Evolutionary conservation across 2,113 vertebrate species (phyloP).

Genomic region (Polypterus senegalus): DNA sequence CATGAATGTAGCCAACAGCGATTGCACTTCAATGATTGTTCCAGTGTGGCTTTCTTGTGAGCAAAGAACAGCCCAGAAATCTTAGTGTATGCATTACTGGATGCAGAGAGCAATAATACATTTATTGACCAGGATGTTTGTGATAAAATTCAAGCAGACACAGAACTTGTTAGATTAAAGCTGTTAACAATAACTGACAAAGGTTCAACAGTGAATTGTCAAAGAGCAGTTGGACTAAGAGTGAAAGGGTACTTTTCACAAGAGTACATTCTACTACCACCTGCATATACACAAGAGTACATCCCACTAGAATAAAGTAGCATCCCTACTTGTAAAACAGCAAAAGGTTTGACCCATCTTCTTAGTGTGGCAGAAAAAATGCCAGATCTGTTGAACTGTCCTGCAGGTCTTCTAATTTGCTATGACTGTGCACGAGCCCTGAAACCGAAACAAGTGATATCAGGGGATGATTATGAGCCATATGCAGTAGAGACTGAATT

Average conservation of each 20-base stretch:
- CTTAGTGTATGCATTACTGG: constrained; percentile 18
- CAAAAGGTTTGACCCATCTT: constrained; percentile 9
- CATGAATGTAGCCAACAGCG: no score
- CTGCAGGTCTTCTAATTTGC: constrained; percentile 11
- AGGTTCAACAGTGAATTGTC: constrained; percentile 13
- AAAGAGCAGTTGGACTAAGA: constrained; percentile 13
- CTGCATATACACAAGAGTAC: constrained; percentile 11
- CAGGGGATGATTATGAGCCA: constrained; percentile 10
- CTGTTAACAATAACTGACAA: constrained; percentile 21
- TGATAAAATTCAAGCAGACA: constrained; percentile 6
- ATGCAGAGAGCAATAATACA: constrained; percentile 19
- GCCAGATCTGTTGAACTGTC: constrained; percentile 11
- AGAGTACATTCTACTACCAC: not conserved
- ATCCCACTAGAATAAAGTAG: constrained; percentile 19
- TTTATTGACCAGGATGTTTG: constrained; percentile 20
- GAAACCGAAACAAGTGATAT: constrained; percentile 7
- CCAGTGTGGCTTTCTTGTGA: no score
- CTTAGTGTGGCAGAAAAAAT: constrained; percentile 10
- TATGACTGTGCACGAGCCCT: constrained; percentile 15
- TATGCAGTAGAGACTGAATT: constrained; percentile 19
- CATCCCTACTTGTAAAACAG: constrained; percentile 10
- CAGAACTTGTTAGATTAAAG: constrained; percentile 20
- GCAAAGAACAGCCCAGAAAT: constrained; percentile 1
- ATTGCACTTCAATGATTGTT: no score
- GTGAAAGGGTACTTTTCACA: constrained; percentile 15